Evolutionary conservation across 2,888 invertebrate genomes (phyloP), one percentile per base, ranked within the genome.

Genomic region (Pristionchus japonicus): DNA sequence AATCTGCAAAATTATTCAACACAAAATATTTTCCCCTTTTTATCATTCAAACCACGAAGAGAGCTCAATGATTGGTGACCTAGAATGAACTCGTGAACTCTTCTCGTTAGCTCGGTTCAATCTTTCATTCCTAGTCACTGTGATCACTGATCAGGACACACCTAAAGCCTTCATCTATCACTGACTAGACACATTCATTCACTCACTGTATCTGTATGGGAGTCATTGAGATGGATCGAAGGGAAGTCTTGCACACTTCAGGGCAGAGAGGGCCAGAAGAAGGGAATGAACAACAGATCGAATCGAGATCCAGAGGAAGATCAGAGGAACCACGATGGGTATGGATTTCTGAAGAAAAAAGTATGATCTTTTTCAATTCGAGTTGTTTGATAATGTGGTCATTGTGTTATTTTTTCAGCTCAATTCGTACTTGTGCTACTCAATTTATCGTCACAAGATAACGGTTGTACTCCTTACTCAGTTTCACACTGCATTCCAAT

Each of bases 201-300:
- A 49, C 86, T 86, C 49, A 86, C 86, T 34, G 37, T 23, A 86
- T 86, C 49, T 86, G 47, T 3, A 49, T 40, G 0, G 86, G 86
- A 43, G 67, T 86, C 70, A 70, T 70, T 6, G 86, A 86, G 6
- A 86, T 86, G 7, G 86, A 70, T 49, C 49, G 43, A 47, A 86
- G 47, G 31, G 86, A 67, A n/a, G 70, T 49, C 49, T 49, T 86
- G 70, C 86, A 86, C 11, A 86, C 34, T 34, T 86, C 70, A 27
- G 86, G 86, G 27, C 86, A 86, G 23, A 70, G 40, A 13, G 86
- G 86, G 17, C 86, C 86, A 13, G 86, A 43, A 34, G n/a, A 34
- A n/a, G 43, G 31, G 31, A 86, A 70, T 1, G 86, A 49, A 47
- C 86, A 86, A 40, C 86, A 86, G 70, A 86, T 86, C 13, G 43